Evolutionary conservation across 2,888 invertebrate species (phyloP).

Genomic region (Conomelus anceps): DNA sequence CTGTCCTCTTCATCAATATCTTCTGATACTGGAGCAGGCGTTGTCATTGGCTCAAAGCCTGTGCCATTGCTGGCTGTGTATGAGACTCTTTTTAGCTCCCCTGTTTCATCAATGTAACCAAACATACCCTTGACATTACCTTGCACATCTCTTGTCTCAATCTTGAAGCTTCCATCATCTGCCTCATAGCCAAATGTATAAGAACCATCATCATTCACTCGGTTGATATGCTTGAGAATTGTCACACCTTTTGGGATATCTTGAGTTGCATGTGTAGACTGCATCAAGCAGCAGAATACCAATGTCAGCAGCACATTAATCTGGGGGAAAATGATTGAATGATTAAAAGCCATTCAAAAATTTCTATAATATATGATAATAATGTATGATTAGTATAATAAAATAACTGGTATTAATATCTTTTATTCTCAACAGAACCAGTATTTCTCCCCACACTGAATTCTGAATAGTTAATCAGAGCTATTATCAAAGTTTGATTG

Average conservation of each 20-base stretch:
- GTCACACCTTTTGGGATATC: conserved; percentile 46
- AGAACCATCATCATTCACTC: conserved; percentile 74
- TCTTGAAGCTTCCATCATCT: conserved; percentile 78
- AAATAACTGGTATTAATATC: too few relatives aligned
- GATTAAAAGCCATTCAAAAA: background rate
- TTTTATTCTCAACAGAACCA: too few relatives aligned
- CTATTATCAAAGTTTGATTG: too few relatives aligned
- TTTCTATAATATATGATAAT: too few relatives aligned
- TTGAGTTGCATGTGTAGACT: conserved; percentile 8
- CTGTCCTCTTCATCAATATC: background rate
- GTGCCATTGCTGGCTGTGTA: conserved; percentile 55
- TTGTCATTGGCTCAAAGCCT: conserved; percentile 33
- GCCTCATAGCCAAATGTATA: conserved; percentile 81
- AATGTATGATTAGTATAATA: too few relatives aligned
- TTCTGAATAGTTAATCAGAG: too few relatives aligned
- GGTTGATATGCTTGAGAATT: conserved; percentile 73
- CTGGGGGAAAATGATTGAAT: background rate
- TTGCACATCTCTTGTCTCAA: conserved; percentile 69
- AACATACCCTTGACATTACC: conserved; percentile 79
- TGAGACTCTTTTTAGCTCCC: conserved; percentile 71
- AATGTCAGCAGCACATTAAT: background rate
- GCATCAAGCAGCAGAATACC: conserved; percentile 1
- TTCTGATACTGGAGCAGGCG: conserved; percentile 17
- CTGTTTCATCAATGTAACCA: conserved; percentile 69
- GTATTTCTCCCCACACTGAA: too few relatives aligned